Conservation (phyloP, 2,113 vertebrate genomes). For the Oncorhynchus gorbuscha region DNA sequence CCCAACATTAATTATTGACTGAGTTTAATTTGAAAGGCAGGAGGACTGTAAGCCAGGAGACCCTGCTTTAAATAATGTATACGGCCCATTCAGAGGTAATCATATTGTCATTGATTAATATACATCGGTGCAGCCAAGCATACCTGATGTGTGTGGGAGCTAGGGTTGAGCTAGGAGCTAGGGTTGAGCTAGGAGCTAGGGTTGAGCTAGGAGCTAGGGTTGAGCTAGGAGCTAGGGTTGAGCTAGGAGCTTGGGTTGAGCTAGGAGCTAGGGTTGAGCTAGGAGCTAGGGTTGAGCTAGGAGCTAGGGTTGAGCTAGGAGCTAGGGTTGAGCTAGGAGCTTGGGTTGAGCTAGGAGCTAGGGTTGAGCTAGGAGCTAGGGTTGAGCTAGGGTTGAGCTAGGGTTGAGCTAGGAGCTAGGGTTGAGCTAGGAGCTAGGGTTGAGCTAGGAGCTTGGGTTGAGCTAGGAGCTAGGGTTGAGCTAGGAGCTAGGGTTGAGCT, state of each 20-base stretch:
- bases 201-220: no score
- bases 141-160: constrained; percentile 70
- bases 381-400: constrained; percentile 35
- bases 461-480: no score
- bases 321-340: no score
- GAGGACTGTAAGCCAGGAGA: constrained; percentile 71
- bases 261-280: no score
- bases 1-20: constrained; percentile 79
- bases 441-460: no score
- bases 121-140: constrained; percentile 74
- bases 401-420: neutral
- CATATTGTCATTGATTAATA: constrained; percentile 97
- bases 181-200: no score
- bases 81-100: constrained; percentile 81
- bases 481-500: neutral
- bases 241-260: no score
- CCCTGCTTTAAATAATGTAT: constrained; percentile 77
- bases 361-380: neutral
- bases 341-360: no score
- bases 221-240: no score
- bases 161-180: constrained; percentile 2
- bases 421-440: neutral
- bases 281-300: no score
- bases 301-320: no score
- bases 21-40: constrained; percentile 79